These are phyloP conservation scores for Cathartes aura DNA, from an alignment of 2,113 vertebrate genomes.

Conservation along the genomic window DNA sequence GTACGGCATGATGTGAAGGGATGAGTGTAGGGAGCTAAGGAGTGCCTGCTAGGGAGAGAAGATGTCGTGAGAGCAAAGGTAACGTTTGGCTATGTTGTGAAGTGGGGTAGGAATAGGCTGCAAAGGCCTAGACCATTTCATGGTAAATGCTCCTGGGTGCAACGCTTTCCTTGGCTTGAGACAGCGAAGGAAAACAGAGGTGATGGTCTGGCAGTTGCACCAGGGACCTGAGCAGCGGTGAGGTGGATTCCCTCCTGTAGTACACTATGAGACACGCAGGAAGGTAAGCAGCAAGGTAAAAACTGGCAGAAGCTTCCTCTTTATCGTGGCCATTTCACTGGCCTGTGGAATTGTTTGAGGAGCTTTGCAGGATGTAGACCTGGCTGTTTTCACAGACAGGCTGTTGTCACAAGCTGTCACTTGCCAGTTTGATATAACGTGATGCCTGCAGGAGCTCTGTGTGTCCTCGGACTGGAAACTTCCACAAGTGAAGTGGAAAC, in stretches of 20 bases:
- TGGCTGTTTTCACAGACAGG: neutral
- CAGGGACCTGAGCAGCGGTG: neutral
- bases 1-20: rapidly evolving
- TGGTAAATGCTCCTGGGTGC: neutral
- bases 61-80: neutral
- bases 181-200: neutral
- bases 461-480: neutral
- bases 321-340: rapidly evolving
- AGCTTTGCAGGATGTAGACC: neutral
- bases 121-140: rapidly evolving
- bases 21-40: neutral
- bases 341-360: neutral
- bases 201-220: neutral
- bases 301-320: neutral
- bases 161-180: neutral
- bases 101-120: neutral
- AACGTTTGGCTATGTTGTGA: neutral
- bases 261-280: rapidly evolving
- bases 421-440: neutral
- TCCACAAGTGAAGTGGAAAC: neutral
- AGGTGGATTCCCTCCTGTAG: rapidly evolving
- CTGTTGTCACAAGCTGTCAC: neutral
- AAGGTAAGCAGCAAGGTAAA: neutral
- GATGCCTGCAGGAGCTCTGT: neutral
- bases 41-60: neutral